A percentile compares a stretch with the other conserved stretches of the same genome.
These are phyloP conservation scores for Acanthisitta chloris DNA, from an alignment of 2,113 vertebrate species.

Conservation along the genomic window DNA sequence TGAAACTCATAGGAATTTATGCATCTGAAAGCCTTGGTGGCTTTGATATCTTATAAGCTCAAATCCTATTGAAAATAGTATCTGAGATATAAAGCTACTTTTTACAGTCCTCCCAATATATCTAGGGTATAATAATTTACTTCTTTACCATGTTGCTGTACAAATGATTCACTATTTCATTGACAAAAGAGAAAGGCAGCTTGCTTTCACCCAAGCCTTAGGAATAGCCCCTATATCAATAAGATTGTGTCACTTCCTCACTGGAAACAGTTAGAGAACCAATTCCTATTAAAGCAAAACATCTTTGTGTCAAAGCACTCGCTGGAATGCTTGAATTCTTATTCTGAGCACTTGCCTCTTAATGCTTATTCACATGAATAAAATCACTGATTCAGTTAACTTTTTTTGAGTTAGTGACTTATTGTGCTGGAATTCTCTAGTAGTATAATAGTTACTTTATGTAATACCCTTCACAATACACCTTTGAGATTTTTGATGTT, in stretches of 20 bases:
- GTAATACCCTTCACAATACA: not conserved
- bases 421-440: not conserved
- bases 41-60: not conserved
- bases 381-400: not conserved
- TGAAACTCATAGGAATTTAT: not conserved
- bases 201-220: not conserved
- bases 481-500: not conserved
- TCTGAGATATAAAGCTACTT: not conserved
- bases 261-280: not conserved
- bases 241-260: accelerated
- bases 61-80: not conserved
- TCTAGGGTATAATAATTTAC: not conserved
- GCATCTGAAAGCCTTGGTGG: not conserved
- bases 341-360: not conserved
- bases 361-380: not conserved
- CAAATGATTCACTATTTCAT: not conserved
- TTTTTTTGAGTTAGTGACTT: not conserved
- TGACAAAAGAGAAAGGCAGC: not conserved
- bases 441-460: not conserved
- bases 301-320: not conserved
- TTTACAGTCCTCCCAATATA: not conserved
- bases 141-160: not conserved
- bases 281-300: not conserved
- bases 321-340: not conserved
- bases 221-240: not conserved